Percentiles rank a stretch among this genome's conserved stretches.
These are phyloP conservation scores for Gephyroberyx darwinii DNA, from an alignment of 2,797 vertebrate species.

Conservation along the genomic window DNA sequence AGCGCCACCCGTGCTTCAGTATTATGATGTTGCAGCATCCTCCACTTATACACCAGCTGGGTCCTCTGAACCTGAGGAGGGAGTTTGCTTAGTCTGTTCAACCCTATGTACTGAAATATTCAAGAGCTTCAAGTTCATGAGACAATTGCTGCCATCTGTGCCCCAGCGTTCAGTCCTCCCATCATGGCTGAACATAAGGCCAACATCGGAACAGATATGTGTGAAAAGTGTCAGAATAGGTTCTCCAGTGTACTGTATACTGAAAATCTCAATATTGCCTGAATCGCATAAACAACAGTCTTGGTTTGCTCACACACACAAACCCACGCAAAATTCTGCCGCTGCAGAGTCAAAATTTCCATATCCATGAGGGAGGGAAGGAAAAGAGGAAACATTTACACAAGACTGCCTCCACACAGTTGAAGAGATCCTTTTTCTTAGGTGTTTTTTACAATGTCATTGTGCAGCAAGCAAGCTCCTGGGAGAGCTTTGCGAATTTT, in stretches of 20 bases:
- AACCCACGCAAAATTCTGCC: conserved; percentile 43
- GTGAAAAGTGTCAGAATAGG: conserved; percentile 67
- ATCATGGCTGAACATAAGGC: conserved; percentile 68
- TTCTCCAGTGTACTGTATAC: conserved; percentile 47
- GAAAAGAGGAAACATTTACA: conserved; percentile 76
- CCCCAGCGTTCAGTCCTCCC: conserved; percentile 62
- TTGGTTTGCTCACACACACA: conserved; percentile 46
- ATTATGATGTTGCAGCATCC: conserved; percentile 40
- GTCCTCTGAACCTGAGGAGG: conserved; percentile 53
- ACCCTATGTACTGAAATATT: conserved; percentile 72
- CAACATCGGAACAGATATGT: conserved; percentile 68
- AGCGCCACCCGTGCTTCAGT: conserved; percentile 27
- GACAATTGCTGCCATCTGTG: conserved; percentile 73
- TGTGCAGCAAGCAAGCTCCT: conserved; percentile 68
- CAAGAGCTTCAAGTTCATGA: conserved; percentile 69
- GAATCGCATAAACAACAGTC: conserved; percentile 65
- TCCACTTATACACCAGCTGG: conserved; percentile 56
- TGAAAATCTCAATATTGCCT: conserved; percentile 71
- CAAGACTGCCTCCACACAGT: conserved; percentile 66
- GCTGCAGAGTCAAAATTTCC: conserved; percentile 67
- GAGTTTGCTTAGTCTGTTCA: conserved; percentile 64
- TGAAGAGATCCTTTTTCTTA: conserved; percentile 67
- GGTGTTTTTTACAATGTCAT: conserved; percentile 73
- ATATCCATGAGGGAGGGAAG: conserved; percentile 71
- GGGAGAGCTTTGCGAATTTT: conserved; percentile 62